Percentiles rank a stretch among this genome's conserved stretches.
phyloP scores from a whole-genome alignment of 1,140 invertebrate genomes.

The Pantala flavescens region DNA sequence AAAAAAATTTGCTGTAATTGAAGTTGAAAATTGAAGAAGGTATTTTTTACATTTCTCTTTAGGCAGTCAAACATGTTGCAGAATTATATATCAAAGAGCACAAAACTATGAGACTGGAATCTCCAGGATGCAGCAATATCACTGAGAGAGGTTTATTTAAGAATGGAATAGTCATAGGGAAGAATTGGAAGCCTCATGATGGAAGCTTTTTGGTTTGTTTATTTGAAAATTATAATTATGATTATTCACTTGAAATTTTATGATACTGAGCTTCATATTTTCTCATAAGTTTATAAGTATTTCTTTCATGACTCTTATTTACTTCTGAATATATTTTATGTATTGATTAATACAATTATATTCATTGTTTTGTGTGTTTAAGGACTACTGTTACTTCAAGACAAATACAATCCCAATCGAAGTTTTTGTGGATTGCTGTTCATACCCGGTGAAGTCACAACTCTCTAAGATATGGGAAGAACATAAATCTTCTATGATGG shows the following conservation, averaged over 20 bases:
- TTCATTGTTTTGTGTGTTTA: slow-evolving; percentile 20
- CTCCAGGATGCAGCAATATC: slow-evolving; percentile 24
- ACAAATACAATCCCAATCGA: slow-evolving; percentile 34
- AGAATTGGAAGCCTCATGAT: slow-evolving; percentile 24
- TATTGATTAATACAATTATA: no score
- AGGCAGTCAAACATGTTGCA: slow-evolving; percentile 27
- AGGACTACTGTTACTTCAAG: slow-evolving; percentile 34
- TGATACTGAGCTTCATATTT: no score
- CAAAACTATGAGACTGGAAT: slow-evolving; percentile 24
- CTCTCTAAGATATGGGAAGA: slow-evolving; percentile 28
- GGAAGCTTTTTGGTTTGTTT: slow-evolving; percentile 24
- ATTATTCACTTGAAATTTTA: no score
- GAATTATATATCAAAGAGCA: slow-evolving; percentile 28
- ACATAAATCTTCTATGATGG: slow-evolving; percentile 31
- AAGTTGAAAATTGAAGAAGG: no score
- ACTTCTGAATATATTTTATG: no score
- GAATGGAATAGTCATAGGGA: slow-evolving; percentile 27
- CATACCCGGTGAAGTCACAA: slow-evolving; percentile 26
- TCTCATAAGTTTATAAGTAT: no score
- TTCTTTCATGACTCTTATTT: no score
- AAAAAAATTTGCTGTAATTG: no score
- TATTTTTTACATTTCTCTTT: no score
- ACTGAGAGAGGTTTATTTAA: slow-evolving; percentile 22
- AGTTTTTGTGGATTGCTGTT: slow-evolving; percentile 35
- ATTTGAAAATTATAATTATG: no score